Percentiles rank a stretch among this genome's conserved stretches.
These are phyloP conservation scores for Penaeus chinensis DNA, from an alignment of 1,140 invertebrate genomes.

Conservation along the genomic window DNA sequence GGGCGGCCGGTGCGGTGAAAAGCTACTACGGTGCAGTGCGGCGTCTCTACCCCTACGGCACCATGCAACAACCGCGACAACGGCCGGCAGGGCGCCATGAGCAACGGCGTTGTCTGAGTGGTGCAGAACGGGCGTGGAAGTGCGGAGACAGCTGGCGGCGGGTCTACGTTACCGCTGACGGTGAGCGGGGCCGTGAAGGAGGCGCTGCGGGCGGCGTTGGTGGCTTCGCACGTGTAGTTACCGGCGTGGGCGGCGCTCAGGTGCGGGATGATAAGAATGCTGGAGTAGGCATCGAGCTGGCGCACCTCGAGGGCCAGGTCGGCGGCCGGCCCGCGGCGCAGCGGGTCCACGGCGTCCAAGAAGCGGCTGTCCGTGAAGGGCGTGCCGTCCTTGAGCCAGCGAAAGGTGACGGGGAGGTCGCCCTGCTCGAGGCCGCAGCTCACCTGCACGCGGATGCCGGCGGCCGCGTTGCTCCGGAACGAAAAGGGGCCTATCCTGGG, in stretches of 20 bases:
- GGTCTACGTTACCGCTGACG: conserved; percentile 70
- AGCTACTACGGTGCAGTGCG: conserved; percentile 32
- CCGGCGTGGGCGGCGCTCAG: conserved; percentile 77
- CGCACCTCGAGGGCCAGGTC: conserved; percentile 71
- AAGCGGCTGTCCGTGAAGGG: neutral
- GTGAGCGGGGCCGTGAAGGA: conserved; percentile 70
- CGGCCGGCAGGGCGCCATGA: conserved; percentile 19
- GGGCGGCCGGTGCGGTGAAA: conserved; percentile 32
- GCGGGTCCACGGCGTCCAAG: neutral
- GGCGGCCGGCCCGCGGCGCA: neutral
- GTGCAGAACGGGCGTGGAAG: conserved; percentile 36
- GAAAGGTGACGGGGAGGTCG: conserved; percentile 80
- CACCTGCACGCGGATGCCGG: conserved; percentile 66
- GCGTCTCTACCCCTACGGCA: conserved; percentile 46
- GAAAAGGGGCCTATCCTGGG: conserved; percentile 70
- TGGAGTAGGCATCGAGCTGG: conserved; percentile 76
- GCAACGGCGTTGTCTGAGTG: conserved; percentile 14
- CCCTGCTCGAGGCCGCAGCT: conserved; percentile 80
- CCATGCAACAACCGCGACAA: conserved; percentile 33
- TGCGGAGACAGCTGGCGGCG: conserved; percentile 31
- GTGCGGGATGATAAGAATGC: conserved; percentile 73
- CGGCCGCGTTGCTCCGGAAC: conserved; percentile 66
- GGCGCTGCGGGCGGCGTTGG: conserved; percentile 70
- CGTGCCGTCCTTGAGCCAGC: conserved; percentile 81
- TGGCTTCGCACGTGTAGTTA: conserved; percentile 73